Percentiles rank a stretch among this genome's conserved stretches.
phyloP scores from a whole-genome alignment of 2,888 invertebrate genomes.

The Aromia moschata region DNA sequence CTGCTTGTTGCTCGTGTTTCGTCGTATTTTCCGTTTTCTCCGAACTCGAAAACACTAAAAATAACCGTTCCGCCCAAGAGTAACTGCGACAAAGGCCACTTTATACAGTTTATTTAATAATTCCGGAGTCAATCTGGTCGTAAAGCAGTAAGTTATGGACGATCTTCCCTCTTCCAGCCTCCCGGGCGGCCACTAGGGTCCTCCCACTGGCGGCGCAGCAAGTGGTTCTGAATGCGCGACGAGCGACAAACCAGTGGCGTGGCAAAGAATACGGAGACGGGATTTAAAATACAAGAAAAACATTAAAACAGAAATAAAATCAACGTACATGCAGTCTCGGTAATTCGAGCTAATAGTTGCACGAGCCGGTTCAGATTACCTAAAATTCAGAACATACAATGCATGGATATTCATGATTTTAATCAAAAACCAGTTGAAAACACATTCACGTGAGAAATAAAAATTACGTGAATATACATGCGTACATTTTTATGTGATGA shows the following conservation, averaged over 20 bases:
- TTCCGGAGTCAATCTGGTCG: conserved; percentile 21
- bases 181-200: conserved; percentile 11
- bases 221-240: conserved; percentile 16
- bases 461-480: too few relatives aligned
- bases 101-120: conserved; percentile 18
- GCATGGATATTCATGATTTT: too few relatives aligned
- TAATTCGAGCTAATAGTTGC: too few relatives aligned
- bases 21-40: background rate
- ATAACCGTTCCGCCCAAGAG: background rate
- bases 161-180: conserved; percentile 14
- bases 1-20: background rate
- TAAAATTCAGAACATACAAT: too few relatives aligned
- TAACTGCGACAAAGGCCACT: conserved; percentile 19
- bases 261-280: background rate
- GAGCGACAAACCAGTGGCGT: background rate
- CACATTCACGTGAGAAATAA: too few relatives aligned
- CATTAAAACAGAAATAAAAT: too few relatives aligned
- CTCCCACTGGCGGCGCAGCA: conserved; percentile 17
- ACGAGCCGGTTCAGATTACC: too few relatives aligned
- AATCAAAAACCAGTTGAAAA: too few relatives aligned
- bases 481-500: too few relatives aligned
- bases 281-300: background rate
- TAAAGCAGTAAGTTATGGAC: conserved; percentile 21
- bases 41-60: conserved; percentile 2
- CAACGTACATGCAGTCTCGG: too few relatives aligned